Percentiles rank a stretch among this genome's conserved stretches.
phyloP scores from a whole-genome alignment of 1,140 invertebrate genomes.

The Oryzaephilus surinamensis region DNA sequence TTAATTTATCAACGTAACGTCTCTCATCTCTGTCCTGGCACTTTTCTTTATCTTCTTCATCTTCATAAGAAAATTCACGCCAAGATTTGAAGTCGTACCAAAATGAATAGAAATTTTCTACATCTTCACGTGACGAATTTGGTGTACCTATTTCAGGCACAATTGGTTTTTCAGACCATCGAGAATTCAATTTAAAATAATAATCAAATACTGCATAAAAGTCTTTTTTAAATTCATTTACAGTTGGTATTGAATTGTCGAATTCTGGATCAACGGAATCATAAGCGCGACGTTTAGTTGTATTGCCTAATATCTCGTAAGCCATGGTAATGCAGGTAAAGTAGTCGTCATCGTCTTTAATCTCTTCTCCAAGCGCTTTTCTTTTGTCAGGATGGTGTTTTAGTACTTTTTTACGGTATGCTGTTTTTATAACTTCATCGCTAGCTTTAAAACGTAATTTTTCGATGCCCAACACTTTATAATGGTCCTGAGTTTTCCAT shows the following conservation, averaged over 20 bases:
- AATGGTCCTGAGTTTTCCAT: conserved; percentile 97
- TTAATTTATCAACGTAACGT: conserved; percentile 96
- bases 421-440: conserved; percentile 86
- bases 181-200: conserved; percentile 77
- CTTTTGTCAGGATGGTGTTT: conserved; percentile 97
- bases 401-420: conserved; percentile 85
- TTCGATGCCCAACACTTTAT: conserved; percentile 82
- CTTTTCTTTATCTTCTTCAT: conserved; percentile 97
- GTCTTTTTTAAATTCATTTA: conserved; percentile 65
- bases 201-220: conserved; percentile 71
- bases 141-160: conserved; percentile 78
- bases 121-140: conserved; percentile 56
- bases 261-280: conserved; percentile 95
- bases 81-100: conserved; percentile 99
- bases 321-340: conserved; percentile 99
- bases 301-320: conserved; percentile 80
- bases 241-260: conserved; percentile 76
- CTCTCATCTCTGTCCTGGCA: conserved; percentile 92
- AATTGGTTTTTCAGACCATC: conserved; percentile 84
- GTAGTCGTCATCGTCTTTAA: conserved; percentile 84
- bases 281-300: conserved; percentile 73
- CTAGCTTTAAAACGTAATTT: conserved; percentile 64
- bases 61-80: conserved; percentile 98
- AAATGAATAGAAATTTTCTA: conserved; percentile 79
- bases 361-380: conserved; percentile 74